phyloP scores from a whole-genome alignment of 2,888 invertebrate genomes.

The Trilocha varians region DNA sequence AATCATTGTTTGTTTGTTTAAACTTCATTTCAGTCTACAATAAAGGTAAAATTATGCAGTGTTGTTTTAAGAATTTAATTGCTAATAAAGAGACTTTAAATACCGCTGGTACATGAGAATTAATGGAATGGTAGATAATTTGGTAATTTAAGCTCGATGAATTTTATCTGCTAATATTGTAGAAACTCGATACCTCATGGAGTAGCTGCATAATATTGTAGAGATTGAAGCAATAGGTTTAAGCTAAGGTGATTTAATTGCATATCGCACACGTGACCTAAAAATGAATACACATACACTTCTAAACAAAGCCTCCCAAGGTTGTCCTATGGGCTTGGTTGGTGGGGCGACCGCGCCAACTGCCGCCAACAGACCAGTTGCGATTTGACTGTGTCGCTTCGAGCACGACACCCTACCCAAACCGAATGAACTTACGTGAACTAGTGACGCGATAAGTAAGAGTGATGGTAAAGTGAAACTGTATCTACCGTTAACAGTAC shows the following conservation, averaged over 20 bases:
- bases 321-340: constrained; percentile 27
- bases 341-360: constrained; percentile 39
- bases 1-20: too few relatives aligned
- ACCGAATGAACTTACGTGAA: constrained; percentile 35
- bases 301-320: constrained; percentile 33
- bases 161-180: too few relatives aligned
- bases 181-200: too few relatives aligned
- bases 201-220: too few relatives aligned
- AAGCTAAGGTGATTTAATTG: constrained; percentile 9
- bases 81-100: too few relatives aligned
- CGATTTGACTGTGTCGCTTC: constrained; percentile 43
- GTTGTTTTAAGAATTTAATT: too few relatives aligned
- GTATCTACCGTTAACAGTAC: constrained; percentile 15
- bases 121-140: too few relatives aligned
- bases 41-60: too few relatives aligned
- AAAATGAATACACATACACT: constrained; percentile 23
- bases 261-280: constrained; percentile 25
- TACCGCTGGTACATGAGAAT: too few relatives aligned
- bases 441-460: constrained; percentile 34
- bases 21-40: too few relatives aligned
- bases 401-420: constrained; percentile 26
- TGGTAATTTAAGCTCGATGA: too few relatives aligned
- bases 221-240: not conserved
- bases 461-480: constrained; percentile 60
- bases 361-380: constrained; percentile 44